phyloP scores from a whole-genome alignment of 1,140 invertebrate genomes.

The Triops cancriformis region DNA sequence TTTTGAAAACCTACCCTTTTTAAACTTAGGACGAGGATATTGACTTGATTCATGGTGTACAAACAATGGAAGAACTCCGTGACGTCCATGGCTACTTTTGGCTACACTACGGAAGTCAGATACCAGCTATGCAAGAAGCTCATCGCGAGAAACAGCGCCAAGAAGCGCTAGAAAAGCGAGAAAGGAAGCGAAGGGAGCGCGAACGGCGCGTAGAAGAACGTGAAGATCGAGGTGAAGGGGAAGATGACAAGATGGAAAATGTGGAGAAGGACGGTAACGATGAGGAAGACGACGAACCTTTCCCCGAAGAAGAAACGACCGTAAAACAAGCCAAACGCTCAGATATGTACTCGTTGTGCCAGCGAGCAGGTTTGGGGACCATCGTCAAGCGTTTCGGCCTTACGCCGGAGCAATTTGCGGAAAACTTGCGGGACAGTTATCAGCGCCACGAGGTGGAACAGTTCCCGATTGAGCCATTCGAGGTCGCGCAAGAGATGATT shows the following conservation, averaged over 20 bases:
- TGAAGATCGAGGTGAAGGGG: slow-evolving; percentile 40
- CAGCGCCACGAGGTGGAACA: slow-evolving; percentile 95
- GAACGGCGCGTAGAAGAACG: slow-evolving; percentile 26
- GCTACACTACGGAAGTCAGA: slow-evolving; percentile 79
- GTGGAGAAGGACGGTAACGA: slow-evolving; percentile 44
- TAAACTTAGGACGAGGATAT: slow-evolving; percentile 63
- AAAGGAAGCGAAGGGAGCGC: slow-evolving; percentile 47
- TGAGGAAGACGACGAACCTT: slow-evolving; percentile 48
- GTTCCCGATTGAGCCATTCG: slow-evolving; percentile 64
- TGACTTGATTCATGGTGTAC: slow-evolving; percentile 64
- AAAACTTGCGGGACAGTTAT: slow-evolving; percentile 94
- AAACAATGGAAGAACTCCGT: slow-evolving; percentile 82
- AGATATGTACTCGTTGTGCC: slow-evolving; percentile 75
- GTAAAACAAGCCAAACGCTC: slow-evolving; percentile 78
- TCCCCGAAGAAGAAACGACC: slow-evolving; percentile 47
- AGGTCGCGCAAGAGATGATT: slow-evolving; percentile 67
- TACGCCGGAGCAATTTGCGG: slow-evolving; percentile 90
- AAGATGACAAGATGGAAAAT: slow-evolving; percentile 52
- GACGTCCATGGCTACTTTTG: slow-evolving; percentile 91
- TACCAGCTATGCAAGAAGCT: slow-evolving; percentile 74
- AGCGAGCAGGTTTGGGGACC: slow-evolving; percentile 70
- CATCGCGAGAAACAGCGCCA: slow-evolving; percentile 49
- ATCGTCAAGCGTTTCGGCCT: slow-evolving; percentile 88
- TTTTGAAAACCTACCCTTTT: not conserved
- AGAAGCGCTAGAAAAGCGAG: slow-evolving; percentile 46